phyloP scores from a whole-genome alignment of 2,888 invertebrate species.

The Lycocerus yunnanus region DNA sequence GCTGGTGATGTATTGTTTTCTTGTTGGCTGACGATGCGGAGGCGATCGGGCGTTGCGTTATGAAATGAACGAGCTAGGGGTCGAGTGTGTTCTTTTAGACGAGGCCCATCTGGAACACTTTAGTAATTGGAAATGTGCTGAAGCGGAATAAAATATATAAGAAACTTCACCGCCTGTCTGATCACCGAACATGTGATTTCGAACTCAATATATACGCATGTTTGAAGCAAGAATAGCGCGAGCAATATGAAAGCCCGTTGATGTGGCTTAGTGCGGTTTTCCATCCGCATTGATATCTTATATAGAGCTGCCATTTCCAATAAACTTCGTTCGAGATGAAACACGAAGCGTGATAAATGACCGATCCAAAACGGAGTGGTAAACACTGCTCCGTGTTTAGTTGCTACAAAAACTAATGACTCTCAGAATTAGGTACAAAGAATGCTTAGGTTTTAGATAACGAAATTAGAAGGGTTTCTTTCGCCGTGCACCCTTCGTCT shows the following conservation, averaged over 20 bases:
- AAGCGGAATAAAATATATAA: slow-evolving; percentile 53
- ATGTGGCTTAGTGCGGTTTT: slow-evolving; percentile 26
- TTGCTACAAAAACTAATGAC: slow-evolving; percentile 35
- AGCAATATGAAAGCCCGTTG: slow-evolving; percentile 26
- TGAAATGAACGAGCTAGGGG: slow-evolving; percentile 47
- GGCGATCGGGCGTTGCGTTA: slow-evolving; percentile 36
- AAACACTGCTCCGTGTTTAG: slow-evolving; percentile 37
- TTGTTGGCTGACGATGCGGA: slow-evolving; percentile 33
- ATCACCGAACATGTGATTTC: slow-evolving; percentile 40
- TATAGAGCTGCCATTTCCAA: slow-evolving; percentile 27
- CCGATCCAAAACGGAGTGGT: slow-evolving; percentile 31
- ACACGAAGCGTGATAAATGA: slow-evolving; percentile 39
- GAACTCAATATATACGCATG: slow-evolving; percentile 31
- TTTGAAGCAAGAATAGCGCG: slow-evolving; percentile 12
- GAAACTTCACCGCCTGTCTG: slow-evolving; percentile 49
- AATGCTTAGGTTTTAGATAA: background rate
- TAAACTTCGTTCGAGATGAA: slow-evolving; percentile 24
- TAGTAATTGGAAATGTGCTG: slow-evolving; percentile 53
- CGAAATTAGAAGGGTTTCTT: background rate
- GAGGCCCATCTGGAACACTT: slow-evolving; percentile 45
- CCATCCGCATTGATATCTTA: slow-evolving; percentile 24
- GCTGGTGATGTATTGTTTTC: slow-evolving; percentile 38
- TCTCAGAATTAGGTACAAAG: slow-evolving; percentile 5
- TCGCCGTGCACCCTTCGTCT: background rate
- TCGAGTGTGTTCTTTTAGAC: slow-evolving; percentile 36